Conservation (phyloP, 2,888 invertebrate genomes). For the Himalopsyche japonica region DNA sequence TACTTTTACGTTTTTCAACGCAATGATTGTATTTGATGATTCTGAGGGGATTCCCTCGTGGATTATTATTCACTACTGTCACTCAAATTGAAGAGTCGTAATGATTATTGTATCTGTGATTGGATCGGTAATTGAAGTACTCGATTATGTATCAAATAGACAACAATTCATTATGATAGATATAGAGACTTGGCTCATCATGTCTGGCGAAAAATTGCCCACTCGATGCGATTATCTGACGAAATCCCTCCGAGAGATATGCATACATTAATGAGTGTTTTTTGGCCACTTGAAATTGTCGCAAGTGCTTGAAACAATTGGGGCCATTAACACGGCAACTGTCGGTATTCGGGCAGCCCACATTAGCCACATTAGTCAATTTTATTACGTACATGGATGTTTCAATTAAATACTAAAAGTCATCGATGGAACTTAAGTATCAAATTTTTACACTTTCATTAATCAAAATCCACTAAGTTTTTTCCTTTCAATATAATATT, state of each 20-base stretch:
- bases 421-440: no score
- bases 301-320: constrained; percentile 8
- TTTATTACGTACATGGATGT: no score
- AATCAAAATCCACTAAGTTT: no score
- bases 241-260: neutral
- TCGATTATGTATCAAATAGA: neutral
- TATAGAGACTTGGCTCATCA: neutral
- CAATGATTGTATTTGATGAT: neutral
- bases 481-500: no score
- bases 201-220: neutral
- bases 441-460: no score
- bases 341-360: neutral
- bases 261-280: neutral
- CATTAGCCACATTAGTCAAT: neutral
- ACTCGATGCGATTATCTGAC: neutral
- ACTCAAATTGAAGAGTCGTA: neutral
- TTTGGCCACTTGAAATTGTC: neutral
- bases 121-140: neutral
- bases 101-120: neutral
- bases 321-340: neutral
- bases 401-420: no score
- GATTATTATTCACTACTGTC: neutral
- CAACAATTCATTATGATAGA: neutral
- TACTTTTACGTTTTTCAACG: no score
- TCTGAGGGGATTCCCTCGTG: neutral